phyloP scores from a whole-genome alignment of 2,113 vertebrate species.

The Lanius ludovicianus region DNA sequence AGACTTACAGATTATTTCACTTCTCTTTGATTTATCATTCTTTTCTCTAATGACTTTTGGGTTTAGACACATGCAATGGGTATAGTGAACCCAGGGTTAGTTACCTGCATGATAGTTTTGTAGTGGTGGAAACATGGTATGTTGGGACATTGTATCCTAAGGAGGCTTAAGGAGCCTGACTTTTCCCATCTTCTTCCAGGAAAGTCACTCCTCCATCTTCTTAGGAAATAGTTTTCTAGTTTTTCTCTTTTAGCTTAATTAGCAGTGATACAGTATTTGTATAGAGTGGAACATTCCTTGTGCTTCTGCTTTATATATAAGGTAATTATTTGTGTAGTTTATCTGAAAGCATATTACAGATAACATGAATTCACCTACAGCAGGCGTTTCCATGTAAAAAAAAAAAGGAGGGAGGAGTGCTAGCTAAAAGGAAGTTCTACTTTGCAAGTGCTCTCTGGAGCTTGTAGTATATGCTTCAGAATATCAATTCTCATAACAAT shows the following conservation, averaged over 20 bases:
- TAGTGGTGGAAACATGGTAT: background rate
- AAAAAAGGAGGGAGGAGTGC: background rate
- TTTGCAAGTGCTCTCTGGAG: background rate
- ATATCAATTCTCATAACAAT: background rate
- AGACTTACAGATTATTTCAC: background rate
- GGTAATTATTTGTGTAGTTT: conserved; percentile 6
- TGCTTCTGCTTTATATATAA: conserved; percentile 5
- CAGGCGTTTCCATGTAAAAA: background rate
- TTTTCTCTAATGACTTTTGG: background rate
- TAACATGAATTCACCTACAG: background rate
- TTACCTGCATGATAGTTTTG: background rate
- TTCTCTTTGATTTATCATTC: background rate
- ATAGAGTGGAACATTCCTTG: background rate
- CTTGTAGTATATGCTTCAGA: background rate
- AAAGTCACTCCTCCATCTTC: background rate
- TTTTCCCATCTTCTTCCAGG: background rate
- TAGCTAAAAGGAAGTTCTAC: background rate
- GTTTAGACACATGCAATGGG: background rate
- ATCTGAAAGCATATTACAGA: background rate
- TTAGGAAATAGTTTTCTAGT: background rate
- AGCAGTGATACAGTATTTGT: background rate
- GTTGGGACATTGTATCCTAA: background rate
- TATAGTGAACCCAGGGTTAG: background rate
- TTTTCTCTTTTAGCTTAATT: background rate
- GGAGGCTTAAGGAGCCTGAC: background rate